Base-by-base conservation (phyloP, 1,140 invertebrate genomes). In the Cecropterus lyciades region DNA sequence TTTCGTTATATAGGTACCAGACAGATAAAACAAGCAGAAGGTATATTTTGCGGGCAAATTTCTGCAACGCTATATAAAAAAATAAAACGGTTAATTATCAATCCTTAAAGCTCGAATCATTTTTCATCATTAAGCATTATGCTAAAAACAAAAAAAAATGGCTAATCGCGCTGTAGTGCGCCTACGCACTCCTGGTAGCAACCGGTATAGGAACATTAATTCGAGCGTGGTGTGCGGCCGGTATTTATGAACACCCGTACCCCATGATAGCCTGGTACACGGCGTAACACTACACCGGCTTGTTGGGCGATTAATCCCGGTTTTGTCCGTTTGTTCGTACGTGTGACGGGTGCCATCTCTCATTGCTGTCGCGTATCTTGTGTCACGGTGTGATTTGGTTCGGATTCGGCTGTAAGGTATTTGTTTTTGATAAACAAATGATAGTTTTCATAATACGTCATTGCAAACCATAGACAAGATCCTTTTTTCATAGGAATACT, bases 181-280 rank as follows among this genome's bases (percentile, higher is more conserved):
- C 77, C 80, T 77, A 78, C 82, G 79, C 78, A 65, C 57, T n/a
- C n/a, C n/a, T 82, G 75, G 79, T 79, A 79, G 77, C 72, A 72
- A 80, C 80, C 80, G 80, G 83, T 80, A 78, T 74, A 74, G 53
- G 65, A 65, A 72, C 79, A 87, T 85, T 79, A 84, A 85, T 82
- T 78, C 72, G 73, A 69, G 68, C 84, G 73, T 77, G 71, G 82
- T 85, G 85, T 86, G 82, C 80, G 84, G 82, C 75, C 80, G 62
- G 84, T 89, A 87, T 89, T 89, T 87, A 89, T 87, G 85, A 85
- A 86, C 86, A 83, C 84, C 77, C 67, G 69, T 66, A 57, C 43
- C 52, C 72, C 75, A 79, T 81, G 84, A 78, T 77, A 75, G 56
- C 84, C 82, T 80, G 72, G 79, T 82, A 79, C 79, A 70, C 51